Conservation (phyloP, 2,113 vertebrate genomes). For the Lutjanus erythropterus region DNA sequence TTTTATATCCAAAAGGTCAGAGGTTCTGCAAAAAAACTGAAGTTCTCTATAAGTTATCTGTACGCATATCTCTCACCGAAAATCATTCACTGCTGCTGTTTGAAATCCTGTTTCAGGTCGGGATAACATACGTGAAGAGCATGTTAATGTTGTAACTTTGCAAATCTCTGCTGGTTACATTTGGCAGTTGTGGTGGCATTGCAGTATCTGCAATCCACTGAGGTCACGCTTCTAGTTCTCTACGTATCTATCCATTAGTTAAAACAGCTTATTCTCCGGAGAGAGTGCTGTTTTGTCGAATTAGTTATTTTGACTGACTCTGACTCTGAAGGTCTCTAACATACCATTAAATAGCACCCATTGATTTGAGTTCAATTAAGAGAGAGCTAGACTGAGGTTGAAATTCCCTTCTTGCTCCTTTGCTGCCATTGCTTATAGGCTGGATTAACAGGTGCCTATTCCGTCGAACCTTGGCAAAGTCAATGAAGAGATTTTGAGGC, state of each 20-base stretch:
- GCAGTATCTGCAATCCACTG: too few relatives aligned
- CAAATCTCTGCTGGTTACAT: too few relatives aligned
- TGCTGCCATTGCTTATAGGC: conserved; percentile 1
- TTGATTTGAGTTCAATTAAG: neutral
- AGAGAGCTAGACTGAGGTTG: neutral
- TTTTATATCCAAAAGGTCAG: too few relatives aligned
- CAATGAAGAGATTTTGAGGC: neutral
- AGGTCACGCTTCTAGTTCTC: too few relatives aligned
- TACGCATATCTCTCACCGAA: too few relatives aligned
- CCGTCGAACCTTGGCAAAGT: neutral
- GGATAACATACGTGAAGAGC: too few relatives aligned
- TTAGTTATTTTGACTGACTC: neutral
- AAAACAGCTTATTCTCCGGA: neutral
- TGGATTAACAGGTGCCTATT: neutral
- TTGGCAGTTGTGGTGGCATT: too few relatives aligned
- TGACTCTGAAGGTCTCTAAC: neutral
- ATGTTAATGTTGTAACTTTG: too few relatives aligned
- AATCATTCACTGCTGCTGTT: too few relatives aligned
- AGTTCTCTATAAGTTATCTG: too few relatives aligned
- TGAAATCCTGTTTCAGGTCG: too few relatives aligned
- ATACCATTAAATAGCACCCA: neutral
- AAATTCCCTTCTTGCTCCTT: neutral
- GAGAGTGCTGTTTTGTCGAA: neutral
- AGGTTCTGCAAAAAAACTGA: too few relatives aligned
- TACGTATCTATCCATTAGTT: neutral